Percentiles rank a stretch among this genome's conserved stretches.
Evolutionary conservation across 92 coral and sea anemone species (phyloP).

Genomic region (Umimayanthus chanpuru): DNA sequence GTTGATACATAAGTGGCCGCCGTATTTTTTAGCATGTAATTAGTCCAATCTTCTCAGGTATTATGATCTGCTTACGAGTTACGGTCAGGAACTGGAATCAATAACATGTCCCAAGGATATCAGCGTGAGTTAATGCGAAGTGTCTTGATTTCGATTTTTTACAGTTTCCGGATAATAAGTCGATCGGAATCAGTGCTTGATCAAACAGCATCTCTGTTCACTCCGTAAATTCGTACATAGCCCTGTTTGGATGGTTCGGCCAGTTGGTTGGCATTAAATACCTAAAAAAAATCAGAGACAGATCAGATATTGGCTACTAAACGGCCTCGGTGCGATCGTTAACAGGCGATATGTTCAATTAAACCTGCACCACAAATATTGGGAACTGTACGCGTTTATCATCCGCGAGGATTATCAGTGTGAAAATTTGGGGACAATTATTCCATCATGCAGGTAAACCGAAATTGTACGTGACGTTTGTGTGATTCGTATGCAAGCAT

Average conservation of each 20-base stretch:
- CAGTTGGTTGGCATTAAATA: background rate
- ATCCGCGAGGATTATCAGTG: background rate
- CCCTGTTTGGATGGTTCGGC: background rate
- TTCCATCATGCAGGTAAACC: constrained; percentile 1
- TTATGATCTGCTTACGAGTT: constrained; percentile 18
- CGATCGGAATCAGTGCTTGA: background rate
- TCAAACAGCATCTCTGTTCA: background rate
- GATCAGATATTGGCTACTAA: background rate
- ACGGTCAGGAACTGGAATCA: background rate
- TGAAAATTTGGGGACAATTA: background rate
- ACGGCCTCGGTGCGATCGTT: background rate
- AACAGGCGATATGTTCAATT: background rate
- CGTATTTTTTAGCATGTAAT: constrained; percentile 4
- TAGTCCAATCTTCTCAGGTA: background rate
- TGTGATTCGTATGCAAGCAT: background rate
- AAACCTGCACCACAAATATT: background rate
- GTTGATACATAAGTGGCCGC: background rate
- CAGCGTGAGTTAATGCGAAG: background rate
- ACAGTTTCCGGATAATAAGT: constrained; percentile 10
- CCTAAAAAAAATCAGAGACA: background rate
- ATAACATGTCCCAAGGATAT: background rate
- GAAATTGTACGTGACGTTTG: background rate
- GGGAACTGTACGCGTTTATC: background rate
- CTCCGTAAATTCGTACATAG: background rate
- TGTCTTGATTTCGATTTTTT: background rate